Evolutionary conservation across 1,140 invertebrate species (phyloP), one percentile per base, ranked within the genome.

Genomic region (Drosophila neocordata): DNA sequence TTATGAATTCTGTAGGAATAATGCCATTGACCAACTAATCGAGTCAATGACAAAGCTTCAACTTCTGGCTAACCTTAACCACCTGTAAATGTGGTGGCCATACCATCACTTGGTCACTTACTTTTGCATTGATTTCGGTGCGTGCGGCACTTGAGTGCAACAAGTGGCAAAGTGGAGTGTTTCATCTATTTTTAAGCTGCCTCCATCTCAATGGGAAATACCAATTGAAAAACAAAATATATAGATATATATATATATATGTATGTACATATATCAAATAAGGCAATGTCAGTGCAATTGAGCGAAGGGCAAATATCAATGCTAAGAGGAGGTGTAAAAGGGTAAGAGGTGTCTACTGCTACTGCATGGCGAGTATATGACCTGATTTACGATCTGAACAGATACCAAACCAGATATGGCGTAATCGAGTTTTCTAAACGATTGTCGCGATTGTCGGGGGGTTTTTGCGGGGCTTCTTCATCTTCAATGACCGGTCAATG

Each of bases 301-400:
- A 63, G 37, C 70, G 81, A 87, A 87, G 82, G 82, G 82, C 82
- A 81, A 68, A 67, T 60, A 37, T 69, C 81, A 84, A 82, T 82
- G 79, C 73, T 77, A 77, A 66, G 37, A 66, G 59, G 67, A 18
- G 31, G 22, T 51, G 70, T 57, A 38, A 64, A 51, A 62, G 44
- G 58, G 27, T 31, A 65, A 63, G 20, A 35, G 8, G 56, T 62
- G 63, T 62, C 65, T 71, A 62, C 68, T 79, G 64, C 81, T 85
- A 81, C 81, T 85, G 81, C 81, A 85, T 77, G n/a, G n/a, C n/a
- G n/a, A n/a, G n/a, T n/a, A 81, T 58, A 63, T 85, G 81, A 85
- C 81, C 81, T 81, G 67, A 51, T 85, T 85, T 85, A 44, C 37
- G 41, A 61, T 51, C 38, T n/a, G 66, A 8, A 15, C 41, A 48